A percentile compares a stretch with the other conserved stretches of the same genome.
phyloP scores from a whole-genome alignment of 2,888 invertebrate species.

The Andrena trimmerana region DNA sequence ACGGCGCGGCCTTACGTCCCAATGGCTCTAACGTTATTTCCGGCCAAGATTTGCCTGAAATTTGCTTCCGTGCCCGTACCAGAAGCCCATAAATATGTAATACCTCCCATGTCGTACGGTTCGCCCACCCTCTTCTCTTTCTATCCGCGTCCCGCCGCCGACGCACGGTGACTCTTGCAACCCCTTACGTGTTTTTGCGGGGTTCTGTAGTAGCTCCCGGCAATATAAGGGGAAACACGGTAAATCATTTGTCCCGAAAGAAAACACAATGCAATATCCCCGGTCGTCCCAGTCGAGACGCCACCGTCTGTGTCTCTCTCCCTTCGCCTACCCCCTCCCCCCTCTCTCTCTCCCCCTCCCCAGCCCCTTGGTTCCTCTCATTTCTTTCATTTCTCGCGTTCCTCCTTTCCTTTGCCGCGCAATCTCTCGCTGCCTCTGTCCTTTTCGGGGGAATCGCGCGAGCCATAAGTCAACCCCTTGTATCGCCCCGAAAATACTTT shows the following conservation, averaged over 20 bases:
- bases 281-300: slow-evolving; percentile 72
- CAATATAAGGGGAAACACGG: slow-evolving; percentile 79
- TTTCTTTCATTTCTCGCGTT: not conserved
- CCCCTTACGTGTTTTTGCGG: slow-evolving; percentile 81
- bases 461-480: slow-evolving; percentile 83
- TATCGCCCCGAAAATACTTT: slow-evolving; percentile 84
- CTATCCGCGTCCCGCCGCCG: slow-evolving; percentile 36
- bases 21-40: slow-evolving; percentile 82
- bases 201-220: slow-evolving; percentile 75
- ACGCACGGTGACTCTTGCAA: slow-evolving; percentile 73
- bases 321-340: not conserved
- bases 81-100: slow-evolving; percentile 85
- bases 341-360: slow-evolving; percentile 16
- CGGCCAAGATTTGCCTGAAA: slow-evolving; percentile 83
- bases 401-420: slow-evolving; percentile 2
- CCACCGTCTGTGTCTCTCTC: slow-evolving; percentile 58
- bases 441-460: slow-evolving; percentile 73
- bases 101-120: slow-evolving; percentile 78
- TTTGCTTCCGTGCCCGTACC: slow-evolving; percentile 82
- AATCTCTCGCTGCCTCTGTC: slow-evolving; percentile 38
- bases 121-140: slow-evolving; percentile 53
- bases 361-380: not conserved
- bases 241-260: slow-evolving; percentile 84
- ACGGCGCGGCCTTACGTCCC: slow-evolving; percentile 74
- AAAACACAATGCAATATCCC: slow-evolving; percentile 82